phyloP scores from a whole-genome alignment of 2,113 vertebrate genomes.

The Oreochromis tanganicae region DNA sequence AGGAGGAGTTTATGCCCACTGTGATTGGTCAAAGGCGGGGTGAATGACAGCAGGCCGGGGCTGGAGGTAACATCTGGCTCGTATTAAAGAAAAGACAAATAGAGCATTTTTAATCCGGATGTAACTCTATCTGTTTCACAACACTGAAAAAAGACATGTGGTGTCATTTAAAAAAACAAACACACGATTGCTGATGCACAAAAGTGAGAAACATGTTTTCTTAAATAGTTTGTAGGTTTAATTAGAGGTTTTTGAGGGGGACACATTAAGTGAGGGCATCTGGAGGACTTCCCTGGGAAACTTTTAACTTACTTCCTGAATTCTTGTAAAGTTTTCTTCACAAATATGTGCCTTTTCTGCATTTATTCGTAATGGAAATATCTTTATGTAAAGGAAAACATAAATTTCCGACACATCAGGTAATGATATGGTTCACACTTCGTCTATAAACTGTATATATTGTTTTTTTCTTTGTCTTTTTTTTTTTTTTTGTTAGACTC shows the following conservation, averaged over 20 bases:
- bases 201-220: background rate
- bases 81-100: slow-evolving; percentile 59
- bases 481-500: background rate
- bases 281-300: background rate
- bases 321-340: background rate
- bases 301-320: background rate
- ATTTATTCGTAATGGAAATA: background rate
- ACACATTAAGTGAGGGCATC: background rate
- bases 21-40: slow-evolving; percentile 46
- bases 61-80: slow-evolving; percentile 66
- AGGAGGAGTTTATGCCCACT: background rate
- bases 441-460: background rate
- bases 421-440: background rate
- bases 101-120: slow-evolving; percentile 58
- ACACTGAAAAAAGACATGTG: background rate
- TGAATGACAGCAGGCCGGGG: slow-evolving; percentile 45
- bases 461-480: background rate
- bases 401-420: background rate
- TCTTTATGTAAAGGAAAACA: background rate
- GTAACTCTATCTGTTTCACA: slow-evolving; percentile 58
- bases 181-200: background rate
- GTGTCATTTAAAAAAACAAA: background rate
- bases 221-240: background rate
- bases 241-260: background rate
- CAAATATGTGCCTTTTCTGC: background rate